Evolutionary conservation across 1,140 invertebrate species (phyloP), one percentile per base, ranked within the genome.

Genomic region (Mycetomoellerius zeteki): DNA sequence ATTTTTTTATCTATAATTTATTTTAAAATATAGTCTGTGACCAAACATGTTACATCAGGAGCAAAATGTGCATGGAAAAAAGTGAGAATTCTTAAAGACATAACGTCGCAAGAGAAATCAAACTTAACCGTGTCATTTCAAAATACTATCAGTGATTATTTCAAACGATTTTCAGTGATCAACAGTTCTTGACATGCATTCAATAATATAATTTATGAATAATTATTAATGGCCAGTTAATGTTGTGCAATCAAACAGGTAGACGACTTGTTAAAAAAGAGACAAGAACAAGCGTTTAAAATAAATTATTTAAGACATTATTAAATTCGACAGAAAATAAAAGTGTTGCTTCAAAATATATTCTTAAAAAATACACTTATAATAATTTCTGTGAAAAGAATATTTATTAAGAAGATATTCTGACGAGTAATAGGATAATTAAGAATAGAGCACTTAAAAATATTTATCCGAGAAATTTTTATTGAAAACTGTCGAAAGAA

Each of bases 371-470:
- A 43, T 43, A 21, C n/a, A 21, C 37, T 60, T 24, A 16, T 24
- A 75, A 75, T 37, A 56, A 75, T 43, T 69, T 50, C 47, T 50
- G 19, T 30, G 30, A 52, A 78, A 14, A 56, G 6, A 60, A 24
- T 12, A 30, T 43, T 19, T 62, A 54, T 12, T 58, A 24, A 58
- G 5, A 30, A 78, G 30, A 7, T 47, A 16, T n/a, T 30, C 0
- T 50, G 6, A 56, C 4, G n/a, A 1, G 0, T 12, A 78, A n/a
- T 3, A 30, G 0, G 12, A 0, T 43, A 50, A 50, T 19, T 24
- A 78, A 78, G n/a, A 50, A 33, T n/a, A 24, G 14, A 64, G n/a
- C 2, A 5, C 7, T 21, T 5, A 3, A 43, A 71, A n/a, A 43
- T 10, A 37, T 3, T 81, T 16, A 14, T 43, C 10, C 37, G n/a